Evolutionary conservation across 2,797 vertebrate genomes (phyloP).

Genomic region (Borostomias antarcticus): DNA sequence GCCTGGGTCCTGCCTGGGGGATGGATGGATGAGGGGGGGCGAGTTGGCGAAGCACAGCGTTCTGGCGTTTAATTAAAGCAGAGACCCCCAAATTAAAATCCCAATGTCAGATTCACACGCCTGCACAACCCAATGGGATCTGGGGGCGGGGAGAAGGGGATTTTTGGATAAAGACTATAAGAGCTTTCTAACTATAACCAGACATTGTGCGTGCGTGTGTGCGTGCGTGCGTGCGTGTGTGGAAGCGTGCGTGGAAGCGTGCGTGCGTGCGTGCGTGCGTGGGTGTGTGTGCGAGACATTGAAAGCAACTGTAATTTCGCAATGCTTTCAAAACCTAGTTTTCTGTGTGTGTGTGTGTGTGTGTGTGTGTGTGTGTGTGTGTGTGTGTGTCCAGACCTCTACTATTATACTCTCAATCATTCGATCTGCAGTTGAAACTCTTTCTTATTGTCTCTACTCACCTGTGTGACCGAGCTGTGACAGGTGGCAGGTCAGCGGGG

Average conservation of each 20-base stretch:
- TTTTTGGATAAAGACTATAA: slow-evolving; percentile 28
- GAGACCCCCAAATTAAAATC: slow-evolving; percentile 45
- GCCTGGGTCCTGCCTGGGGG: slow-evolving; percentile 39
- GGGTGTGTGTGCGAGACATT: neutral
- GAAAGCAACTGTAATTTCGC: no score
- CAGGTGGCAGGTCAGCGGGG: slow-evolving; percentile 27
- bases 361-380: no score
- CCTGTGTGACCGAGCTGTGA: slow-evolving; percentile 40
- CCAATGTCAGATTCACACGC: slow-evolving; percentile 36
- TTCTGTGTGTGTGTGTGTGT: no score
- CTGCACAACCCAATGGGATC: neutral
- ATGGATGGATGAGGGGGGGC: no score
- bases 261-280: neutral
- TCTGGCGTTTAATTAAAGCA: slow-evolving; percentile 49
- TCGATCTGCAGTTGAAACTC: no score
- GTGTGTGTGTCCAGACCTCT: no score
- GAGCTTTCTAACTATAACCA: slow-evolving; percentile 20
- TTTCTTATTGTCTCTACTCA: no score
- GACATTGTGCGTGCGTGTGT: slow-evolving; percentile 11
- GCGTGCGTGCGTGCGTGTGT: neutral
- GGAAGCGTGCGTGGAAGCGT: neutral
- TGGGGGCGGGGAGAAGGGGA: slow-evolving; percentile 12
- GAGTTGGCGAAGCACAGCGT: slow-evolving; percentile 24
- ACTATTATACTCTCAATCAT: no score
- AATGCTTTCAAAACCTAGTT: no score